Conservation (phyloP, 2,888 invertebrate species). For the Endomychus coccineus region DNA sequence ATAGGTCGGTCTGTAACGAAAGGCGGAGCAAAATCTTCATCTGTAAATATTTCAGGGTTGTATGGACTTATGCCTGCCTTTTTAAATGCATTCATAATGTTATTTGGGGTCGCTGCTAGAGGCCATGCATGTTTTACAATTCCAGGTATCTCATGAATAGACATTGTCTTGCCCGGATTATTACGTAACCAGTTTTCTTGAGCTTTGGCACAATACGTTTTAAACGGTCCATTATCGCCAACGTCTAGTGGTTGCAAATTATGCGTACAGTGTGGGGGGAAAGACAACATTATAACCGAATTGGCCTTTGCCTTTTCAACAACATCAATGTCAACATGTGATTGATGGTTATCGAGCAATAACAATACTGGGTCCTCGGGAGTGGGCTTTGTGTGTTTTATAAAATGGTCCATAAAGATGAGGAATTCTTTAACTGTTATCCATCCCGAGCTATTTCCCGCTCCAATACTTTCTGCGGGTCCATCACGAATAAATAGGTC, state of each 20-base stretch:
- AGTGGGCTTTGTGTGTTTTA: conserved; percentile 21
- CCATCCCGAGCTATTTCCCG: conserved; percentile 32
- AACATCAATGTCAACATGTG: conserved; percentile 28
- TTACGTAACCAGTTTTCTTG: conserved; percentile 11
- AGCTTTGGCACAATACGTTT: conserved; percentile 14
- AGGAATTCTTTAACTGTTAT: conserved; percentile 27
- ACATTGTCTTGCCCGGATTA: conserved; percentile 13
- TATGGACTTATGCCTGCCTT: conserved; percentile 6
- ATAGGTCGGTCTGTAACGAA: conserved; percentile 9
- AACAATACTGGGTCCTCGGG: conserved; percentile 26
- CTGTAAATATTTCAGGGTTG: conserved; percentile 5
- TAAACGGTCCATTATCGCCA: conserved; percentile 22
- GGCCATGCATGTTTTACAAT: conserved; percentile 8
- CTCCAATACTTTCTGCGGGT: conserved; percentile 30
- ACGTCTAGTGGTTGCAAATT: conserved; percentile 25
- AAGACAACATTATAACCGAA: conserved; percentile 26
- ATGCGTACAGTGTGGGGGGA: conserved; percentile 28
- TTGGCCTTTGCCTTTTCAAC: conserved; percentile 26
- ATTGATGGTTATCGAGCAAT: conserved; percentile 30
- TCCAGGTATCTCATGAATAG: conserved; percentile 11
- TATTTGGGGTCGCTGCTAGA: conserved; percentile 7
- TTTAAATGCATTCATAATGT: conserved; percentile 6
- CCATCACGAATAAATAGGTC: conserved; percentile 23
- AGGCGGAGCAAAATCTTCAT: conserved; percentile 8
- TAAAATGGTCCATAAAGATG: conserved; percentile 31